phyloP scores from a whole-genome alignment of 30 jellyfish, hydroid and myxozoan species.

The Aurelia sp. region DNA sequence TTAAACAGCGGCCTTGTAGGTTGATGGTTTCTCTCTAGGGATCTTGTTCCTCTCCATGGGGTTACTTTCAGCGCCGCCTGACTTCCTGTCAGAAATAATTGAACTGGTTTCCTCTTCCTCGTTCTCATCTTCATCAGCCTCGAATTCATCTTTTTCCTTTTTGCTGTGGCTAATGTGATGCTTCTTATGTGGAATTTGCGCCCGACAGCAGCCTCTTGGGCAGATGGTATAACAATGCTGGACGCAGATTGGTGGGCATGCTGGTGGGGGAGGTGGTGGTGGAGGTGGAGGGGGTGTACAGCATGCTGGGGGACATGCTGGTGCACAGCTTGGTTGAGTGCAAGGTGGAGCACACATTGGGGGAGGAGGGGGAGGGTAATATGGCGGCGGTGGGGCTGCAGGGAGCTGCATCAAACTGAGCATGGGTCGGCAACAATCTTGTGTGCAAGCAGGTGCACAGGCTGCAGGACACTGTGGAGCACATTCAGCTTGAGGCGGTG shows the following conservation, averaged over 20 bases:
- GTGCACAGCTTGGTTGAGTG: slow-evolving; percentile 85
- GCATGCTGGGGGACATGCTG: slow-evolving; percentile 90
- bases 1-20: slow-evolving; percentile 51
- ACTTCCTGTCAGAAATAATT: slow-evolving; percentile 49
- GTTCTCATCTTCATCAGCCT: slow-evolving; percentile 28
- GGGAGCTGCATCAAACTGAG: slow-evolving; percentile 59
- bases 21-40: slow-evolving; percentile 57
- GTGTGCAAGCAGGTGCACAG: slow-evolving; percentile 97
- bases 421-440: slow-evolving; percentile 89
- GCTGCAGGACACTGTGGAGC: slow-evolving; percentile 88
- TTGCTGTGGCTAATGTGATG: slow-evolving; percentile 29
- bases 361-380: slow-evolving; percentile 60
- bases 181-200: slow-evolving; percentile 64
- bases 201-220: slow-evolving; percentile 78
- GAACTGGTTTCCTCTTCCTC: slow-evolving; percentile 61
- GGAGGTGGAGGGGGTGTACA: slow-evolving; percentile 92
- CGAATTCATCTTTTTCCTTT: neutral
- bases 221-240: slow-evolving; percentile 74
- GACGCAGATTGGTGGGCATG: slow-evolving; percentile 79
- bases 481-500: slow-evolving; percentile 78
- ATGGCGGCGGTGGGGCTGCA: slow-evolving; percentile 90
- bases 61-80: slow-evolving; percentile 51
- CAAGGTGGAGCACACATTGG: slow-evolving; percentile 82
- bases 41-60: slow-evolving; percentile 73
- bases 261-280: slow-evolving; percentile 89